Percentiles rank a stretch among this genome's conserved stretches.
These are phyloP conservation scores for Neotoma lepida DNA, from an alignment of 2,113 vertebrate species.

Conservation along the genomic window DNA sequence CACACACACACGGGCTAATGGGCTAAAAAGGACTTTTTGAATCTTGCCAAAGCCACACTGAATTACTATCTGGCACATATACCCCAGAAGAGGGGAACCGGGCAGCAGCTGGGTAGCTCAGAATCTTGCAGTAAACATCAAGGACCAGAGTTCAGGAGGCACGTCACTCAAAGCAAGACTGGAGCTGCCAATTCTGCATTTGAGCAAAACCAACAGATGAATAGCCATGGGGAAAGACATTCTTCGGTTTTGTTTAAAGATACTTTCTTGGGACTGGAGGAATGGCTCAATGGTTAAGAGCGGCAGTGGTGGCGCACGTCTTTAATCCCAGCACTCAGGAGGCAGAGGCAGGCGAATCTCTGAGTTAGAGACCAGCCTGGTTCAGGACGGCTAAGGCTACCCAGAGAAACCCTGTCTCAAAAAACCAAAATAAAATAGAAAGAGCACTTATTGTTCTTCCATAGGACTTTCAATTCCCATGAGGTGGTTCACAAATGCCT, in stretches of 20 bases:
- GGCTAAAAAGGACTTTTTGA: background rate
- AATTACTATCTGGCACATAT: background rate
- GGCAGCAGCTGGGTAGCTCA: background rate
- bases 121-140: background rate
- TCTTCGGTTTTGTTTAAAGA: background rate
- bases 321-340: background rate
- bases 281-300: background rate
- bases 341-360: background rate
- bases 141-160: background rate
- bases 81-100: background rate
- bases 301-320: background rate
- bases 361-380: background rate
- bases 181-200: background rate
- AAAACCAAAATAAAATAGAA: background rate
- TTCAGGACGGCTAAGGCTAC: background rate
- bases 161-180: rapidly evolving
- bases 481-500: background rate
- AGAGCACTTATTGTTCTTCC: background rate
- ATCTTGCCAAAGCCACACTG: rapidly evolving
- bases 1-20: rapidly evolving
- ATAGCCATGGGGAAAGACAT: background rate
- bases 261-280: background rate
- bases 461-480: background rate
- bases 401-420: background rate
- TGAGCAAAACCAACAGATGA: background rate